phyloP scores from a whole-genome alignment of 2,888 invertebrate genomes.

The Sarcophaga carnaria region DNA sequence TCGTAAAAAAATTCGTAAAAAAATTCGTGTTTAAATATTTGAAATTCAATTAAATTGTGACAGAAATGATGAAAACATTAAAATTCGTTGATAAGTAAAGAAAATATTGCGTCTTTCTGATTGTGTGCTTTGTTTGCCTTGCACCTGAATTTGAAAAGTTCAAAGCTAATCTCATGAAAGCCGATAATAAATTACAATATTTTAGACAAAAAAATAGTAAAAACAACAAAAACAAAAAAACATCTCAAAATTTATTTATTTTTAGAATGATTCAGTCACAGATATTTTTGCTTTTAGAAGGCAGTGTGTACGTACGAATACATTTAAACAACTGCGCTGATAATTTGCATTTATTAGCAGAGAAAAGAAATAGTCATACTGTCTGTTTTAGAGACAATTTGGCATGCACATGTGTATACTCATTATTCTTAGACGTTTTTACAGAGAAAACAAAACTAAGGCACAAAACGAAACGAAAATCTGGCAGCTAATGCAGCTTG shows the following conservation, averaged over 20 bases:
- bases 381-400: too few relatives aligned
- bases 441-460: too few relatives aligned
- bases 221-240: too few relatives aligned
- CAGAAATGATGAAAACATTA: neutral
- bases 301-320: neutral
- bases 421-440: too few relatives aligned
- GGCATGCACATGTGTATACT: too few relatives aligned
- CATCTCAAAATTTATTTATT: neutral
- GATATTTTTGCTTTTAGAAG: neutral
- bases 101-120: neutral
- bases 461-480: too few relatives aligned
- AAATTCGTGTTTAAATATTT: neutral
- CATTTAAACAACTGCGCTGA: neutral
- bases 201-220: neutral
- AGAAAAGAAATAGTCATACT: too few relatives aligned
- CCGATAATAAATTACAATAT: constrained; percentile 26
- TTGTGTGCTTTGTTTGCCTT: constrained; percentile 36
- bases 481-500: too few relatives aligned
- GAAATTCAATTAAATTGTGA: neutral
- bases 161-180: constrained; percentile 59
- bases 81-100: too few relatives aligned
- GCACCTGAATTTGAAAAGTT: constrained; percentile 57
- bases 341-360: constrained; percentile 26
- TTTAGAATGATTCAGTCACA: constrained; percentile 10
- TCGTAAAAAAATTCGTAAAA: neutral